Percentiles rank a stretch among this genome's conserved stretches.
Evolutionary conservation across 2,888 invertebrate genomes (phyloP).

Genomic region (Tinea semifulvella): DNA sequence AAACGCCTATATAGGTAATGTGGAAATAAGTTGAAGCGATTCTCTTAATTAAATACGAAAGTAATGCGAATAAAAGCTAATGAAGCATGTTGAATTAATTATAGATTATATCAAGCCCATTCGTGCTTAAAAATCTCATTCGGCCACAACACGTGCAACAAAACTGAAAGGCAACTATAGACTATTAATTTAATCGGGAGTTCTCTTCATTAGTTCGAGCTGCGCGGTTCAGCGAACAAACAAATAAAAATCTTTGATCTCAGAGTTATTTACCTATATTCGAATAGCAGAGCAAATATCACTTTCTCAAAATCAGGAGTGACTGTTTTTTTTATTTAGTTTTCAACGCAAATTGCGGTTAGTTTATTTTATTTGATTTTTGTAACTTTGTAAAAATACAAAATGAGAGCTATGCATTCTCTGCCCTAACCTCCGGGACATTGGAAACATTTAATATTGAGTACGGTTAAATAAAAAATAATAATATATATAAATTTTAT

Average conservation of each 20-base stretch:
- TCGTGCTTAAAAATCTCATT: slow-evolving; percentile 32
- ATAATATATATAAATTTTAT: too few relatives aligned
- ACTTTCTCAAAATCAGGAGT: too few relatives aligned
- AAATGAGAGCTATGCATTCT: too few relatives aligned
- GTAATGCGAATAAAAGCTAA: slow-evolving; percentile 32
- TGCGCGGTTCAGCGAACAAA: slow-evolving; percentile 55
- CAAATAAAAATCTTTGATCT: slow-evolving; percentile 64
- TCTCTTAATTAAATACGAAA: slow-evolving; percentile 7
- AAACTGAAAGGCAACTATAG: slow-evolving; percentile 37
- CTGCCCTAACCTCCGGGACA: too few relatives aligned
- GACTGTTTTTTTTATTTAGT: too few relatives aligned
- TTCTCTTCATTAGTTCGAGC: slow-evolving; percentile 61
- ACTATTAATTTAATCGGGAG: slow-evolving; percentile 58
- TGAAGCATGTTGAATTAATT: slow-evolving; percentile 44
- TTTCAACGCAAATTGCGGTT: too few relatives aligned
- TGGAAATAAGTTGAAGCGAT: not conserved
- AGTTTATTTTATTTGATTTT: too few relatives aligned
- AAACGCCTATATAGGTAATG: not conserved
- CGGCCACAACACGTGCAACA: slow-evolving; percentile 31
- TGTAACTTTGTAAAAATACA: too few relatives aligned
- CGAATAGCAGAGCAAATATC: too few relatives aligned
- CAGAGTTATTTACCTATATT: slow-evolving; percentile 40
- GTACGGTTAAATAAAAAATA: too few relatives aligned
- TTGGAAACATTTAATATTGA: too few relatives aligned
- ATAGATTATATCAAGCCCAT: slow-evolving; percentile 30